Conservation (phyloP, 2,888 invertebrate genomes). For the Cataglyphis livida region DNA sequence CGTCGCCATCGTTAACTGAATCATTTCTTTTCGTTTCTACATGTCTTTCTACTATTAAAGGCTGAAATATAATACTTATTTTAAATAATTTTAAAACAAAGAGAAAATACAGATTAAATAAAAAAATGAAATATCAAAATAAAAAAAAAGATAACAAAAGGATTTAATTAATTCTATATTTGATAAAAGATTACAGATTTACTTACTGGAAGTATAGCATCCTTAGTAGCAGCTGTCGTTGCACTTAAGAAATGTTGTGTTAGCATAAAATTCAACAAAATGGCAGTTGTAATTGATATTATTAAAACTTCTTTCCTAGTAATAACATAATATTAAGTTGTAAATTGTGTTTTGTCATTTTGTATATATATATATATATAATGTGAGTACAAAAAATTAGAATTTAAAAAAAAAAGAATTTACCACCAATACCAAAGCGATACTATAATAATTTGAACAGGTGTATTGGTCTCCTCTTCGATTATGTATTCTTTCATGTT, state of each 20-base stretch:
- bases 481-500: conserved; percentile 12
- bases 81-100: conserved; percentile 14
- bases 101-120: background rate
- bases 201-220: conserved; percentile 79
- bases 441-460: conserved; percentile 90
- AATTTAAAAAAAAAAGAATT: conserved; percentile 62
- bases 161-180: background rate
- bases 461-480: conserved; percentile 85
- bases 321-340: conserved; percentile 60
- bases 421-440: conserved; percentile 93
- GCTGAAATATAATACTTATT: conserved; percentile 70
- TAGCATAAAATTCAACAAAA: conserved; percentile 90
- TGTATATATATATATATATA: background rate
- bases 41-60: conserved; percentile 80
- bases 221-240: conserved; percentile 74
- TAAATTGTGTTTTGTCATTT: background rate
- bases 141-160: background rate
- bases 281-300: conserved; percentile 91
- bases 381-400: conserved; percentile 61
- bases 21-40: conserved; percentile 79
- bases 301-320: conserved; percentile 92
- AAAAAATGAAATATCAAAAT: background rate
- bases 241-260: conserved; percentile 85
- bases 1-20: conserved; percentile 78
- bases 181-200: conserved; percentile 33